Base-by-base conservation (phyloP, 2,113 vertebrate genomes). In the Silurus glanis region DNA sequence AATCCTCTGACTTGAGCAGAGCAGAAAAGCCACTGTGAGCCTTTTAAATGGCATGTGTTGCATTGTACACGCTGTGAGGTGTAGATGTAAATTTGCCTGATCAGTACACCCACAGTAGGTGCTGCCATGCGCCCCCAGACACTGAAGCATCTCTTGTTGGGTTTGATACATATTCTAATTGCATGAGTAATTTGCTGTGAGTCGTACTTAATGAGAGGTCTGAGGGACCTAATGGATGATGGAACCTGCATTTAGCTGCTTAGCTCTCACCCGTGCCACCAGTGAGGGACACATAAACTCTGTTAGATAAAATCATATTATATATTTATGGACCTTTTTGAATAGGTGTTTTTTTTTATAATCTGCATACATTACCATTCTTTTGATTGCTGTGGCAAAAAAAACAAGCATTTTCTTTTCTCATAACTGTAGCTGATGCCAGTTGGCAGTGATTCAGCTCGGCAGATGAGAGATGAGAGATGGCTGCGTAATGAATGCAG, bases 81-180 rank as follows among this genome's bases (percentile, higher is more conserved):
- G 67, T 16, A 49, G 53, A 78, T 82, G 66, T 84, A 87, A 84
- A 83, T 67, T 37, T 75, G 78, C 61, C n/a, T 86, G 85, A 88
- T 89, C 86, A 66, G 47, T 76, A 88, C 84, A 89, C 86, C 86
- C 84, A 86, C 86, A 83, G 81, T 86, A 78, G 80, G 80, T 80
- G 62, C 69, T 80, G 62, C 75, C 53, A 47, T 25, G 3, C 62
- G 83, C 76, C 81, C 85, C 78, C 25, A 25, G 72, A 69, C 69
- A 25, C 92, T 89, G 89, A 87, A 88, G 90, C 88, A 64, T 82
- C 89, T 89, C 85, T 92, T 93, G 91, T 90, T 83, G 69, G 91
- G 93, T 94, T 94, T 94, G 93, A 93, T 95, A 91, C 91, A 93
- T 93, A 90, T 92, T 93, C 92, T 95, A 95, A 95, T 95, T 95